Base-by-base conservation (phyloP, 2,113 vertebrate genomes). In the Aramus guarauna region DNA sequence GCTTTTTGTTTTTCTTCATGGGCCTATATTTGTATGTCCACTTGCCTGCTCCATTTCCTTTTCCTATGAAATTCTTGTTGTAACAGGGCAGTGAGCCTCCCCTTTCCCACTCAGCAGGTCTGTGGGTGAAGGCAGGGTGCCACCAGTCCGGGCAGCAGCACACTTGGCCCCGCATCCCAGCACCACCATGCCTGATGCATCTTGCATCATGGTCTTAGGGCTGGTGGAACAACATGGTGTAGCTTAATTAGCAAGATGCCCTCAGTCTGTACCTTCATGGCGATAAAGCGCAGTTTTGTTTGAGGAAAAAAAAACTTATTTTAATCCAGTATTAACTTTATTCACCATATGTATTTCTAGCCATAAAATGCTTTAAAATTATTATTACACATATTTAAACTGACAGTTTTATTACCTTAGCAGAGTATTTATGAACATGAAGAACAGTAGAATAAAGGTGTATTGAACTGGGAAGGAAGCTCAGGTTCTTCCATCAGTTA, bases 331-430 rank as follows among this genome's bases (percentile, higher is more conserved):
- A 34, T 77, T 88, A 67, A 50, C 59, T 47, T 92, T 66, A 3
- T 76, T 92, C 48, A 45, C 12, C 9, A 15, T 60, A 72, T 16
- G 12, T 68, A 64, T 94, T 87, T 85, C 48, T 39, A 75, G 9
- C 18, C 39, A 59, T 87, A 64, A 86, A 95, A 85, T 78, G 6
- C 9, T 75, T 96, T 79, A 53, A 68, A 92, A 79, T 69, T 68
- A 62, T 88, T 85, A 68, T 53, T 76, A n/a, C 50, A 62, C 13
- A 9, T 72, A 50, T 76, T 82, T 62, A 68, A 89, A 73, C 29
- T 56, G 62, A 27, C 55, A 66, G 34, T 58, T 95, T 78, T 88
- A 55, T 62, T 73, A 73, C 56, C 17, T 81, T 73, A 58, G 12
- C 32, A 32, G 15, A 41, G 15, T 53, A 13, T 75, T 91, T 91